Evolutionary conservation across 2,888 invertebrate species (phyloP).

Genomic region (Ichneumon xanthorius): DNA sequence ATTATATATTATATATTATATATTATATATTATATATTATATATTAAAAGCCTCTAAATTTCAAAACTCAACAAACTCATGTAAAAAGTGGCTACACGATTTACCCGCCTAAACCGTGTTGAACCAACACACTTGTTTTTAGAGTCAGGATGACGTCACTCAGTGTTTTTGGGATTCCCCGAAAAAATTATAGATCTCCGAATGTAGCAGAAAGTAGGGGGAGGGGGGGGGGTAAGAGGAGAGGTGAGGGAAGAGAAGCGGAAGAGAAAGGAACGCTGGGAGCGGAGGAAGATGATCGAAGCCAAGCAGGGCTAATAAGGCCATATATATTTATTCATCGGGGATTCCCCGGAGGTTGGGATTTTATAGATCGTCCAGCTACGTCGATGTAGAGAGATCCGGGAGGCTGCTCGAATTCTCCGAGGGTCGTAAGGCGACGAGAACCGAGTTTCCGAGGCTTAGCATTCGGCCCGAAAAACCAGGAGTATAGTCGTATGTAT

Average conservation of each 20-base stretch:
- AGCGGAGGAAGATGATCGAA: conserved; percentile 53
- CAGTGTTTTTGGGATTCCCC: too few relatives aligned
- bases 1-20: too few relatives aligned
- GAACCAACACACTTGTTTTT: too few relatives aligned
- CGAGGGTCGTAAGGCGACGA: conserved; percentile 53
- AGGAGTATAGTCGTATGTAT: conserved; percentile 66
- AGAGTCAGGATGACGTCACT: too few relatives aligned
- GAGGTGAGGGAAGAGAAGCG: conserved; percentile 35
- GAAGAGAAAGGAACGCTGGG: conserved; percentile 26
- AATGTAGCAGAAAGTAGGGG: neutral
- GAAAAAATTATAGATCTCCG: neutral
- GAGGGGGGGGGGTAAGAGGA: neutral
- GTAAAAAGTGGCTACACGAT: too few relatives aligned
- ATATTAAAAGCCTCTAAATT: too few relatives aligned
- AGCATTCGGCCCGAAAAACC: conserved; percentile 76
- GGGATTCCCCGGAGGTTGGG: conserved; percentile 69
- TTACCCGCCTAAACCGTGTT: too few relatives aligned
- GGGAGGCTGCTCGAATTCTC: conserved; percentile 36
- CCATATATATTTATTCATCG: conserved; percentile 73
- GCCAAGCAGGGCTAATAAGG: conserved; percentile 69
- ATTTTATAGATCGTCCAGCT: conserved; percentile 74
- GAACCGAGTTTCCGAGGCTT: conserved; percentile 68
- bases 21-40: too few relatives aligned
- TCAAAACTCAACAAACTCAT: too few relatives aligned
- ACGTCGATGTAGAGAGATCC: conserved; percentile 61